Conservation (phyloP, 2,113 vertebrate species). For the Labrus mixtus region DNA sequence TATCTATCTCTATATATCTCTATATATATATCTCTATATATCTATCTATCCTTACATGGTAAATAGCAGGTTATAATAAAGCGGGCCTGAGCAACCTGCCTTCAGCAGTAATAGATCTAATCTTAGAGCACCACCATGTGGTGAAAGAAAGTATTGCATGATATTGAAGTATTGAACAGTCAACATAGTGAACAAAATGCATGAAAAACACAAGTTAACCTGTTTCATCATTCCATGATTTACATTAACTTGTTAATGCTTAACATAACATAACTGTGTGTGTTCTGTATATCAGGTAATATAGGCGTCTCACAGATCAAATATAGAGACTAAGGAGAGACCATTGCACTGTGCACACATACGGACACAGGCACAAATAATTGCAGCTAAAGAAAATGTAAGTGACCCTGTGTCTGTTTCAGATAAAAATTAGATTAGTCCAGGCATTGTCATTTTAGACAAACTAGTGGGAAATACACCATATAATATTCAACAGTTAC, state of each 20-base stretch:
- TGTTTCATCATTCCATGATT: background rate
- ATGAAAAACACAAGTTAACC: background rate
- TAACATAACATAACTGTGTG: background rate
- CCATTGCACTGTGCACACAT: too few relatives aligned
- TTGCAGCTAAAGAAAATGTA: too few relatives aligned
- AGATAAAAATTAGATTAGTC: too few relatives aligned
- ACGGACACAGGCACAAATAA: too few relatives aligned
- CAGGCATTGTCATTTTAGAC: too few relatives aligned
- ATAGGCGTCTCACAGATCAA: too few relatives aligned
- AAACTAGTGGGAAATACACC: too few relatives aligned
- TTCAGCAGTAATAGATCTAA: conserved; percentile 34
- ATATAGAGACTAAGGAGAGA: too few relatives aligned
- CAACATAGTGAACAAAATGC: background rate
- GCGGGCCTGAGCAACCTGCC: background rate
- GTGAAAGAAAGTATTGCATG: conserved; percentile 67
- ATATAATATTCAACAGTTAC: too few relatives aligned
- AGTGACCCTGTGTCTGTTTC: too few relatives aligned
- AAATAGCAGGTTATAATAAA: background rate
- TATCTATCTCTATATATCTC: conserved; percentile 2
- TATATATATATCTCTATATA: background rate
- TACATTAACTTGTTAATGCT: background rate
- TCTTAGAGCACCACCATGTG: conserved; percentile 77
- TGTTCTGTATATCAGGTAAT: background rate
- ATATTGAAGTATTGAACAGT: too few relatives aligned
- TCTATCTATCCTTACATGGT: background rate